Evolutionary conservation across 2,888 invertebrate species (phyloP), one percentile per base, ranked within the genome.

Genomic region (Polietes domitor): DNA sequence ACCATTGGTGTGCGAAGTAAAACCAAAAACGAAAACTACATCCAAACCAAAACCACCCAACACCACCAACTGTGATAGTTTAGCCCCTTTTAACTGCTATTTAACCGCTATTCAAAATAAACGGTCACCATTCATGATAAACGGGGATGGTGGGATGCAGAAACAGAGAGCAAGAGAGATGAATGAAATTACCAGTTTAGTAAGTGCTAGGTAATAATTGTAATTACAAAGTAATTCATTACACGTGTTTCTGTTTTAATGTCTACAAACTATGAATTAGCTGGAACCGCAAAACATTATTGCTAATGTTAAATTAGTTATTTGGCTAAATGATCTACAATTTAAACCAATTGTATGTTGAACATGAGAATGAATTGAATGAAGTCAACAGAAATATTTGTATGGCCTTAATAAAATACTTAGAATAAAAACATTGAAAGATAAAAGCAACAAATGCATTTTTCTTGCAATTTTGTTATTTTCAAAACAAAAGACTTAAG

Each of bases 141-240:
- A 3, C 6, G 12, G 32, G 3, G 32, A 7, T 32, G 32, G 4
- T 37, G 37, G 37, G 37, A 1, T 37, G 37, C 10, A 37, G 37
- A 37, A 9, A 37, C 10, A 37, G 37, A 3, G 32, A 32, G n/a
- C 58, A 28, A 19, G 9, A 41, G 41, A n/a, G 26, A 70, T 10
- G 26, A 3, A 19, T 24, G 24, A 41, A 32, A 32, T 47, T 50
- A 63, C 47, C 32, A 75, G 74, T 75, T 75, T 75, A 47, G 12
- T 19, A 28, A n/a, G 7, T 7, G 2, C 17, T n/a, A 17, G n/a
- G n/a, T 61, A 63, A 63, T 32, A 63, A 37, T 32, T 4, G 15
- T 17, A 63, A n/a, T 6, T 63, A 63, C 61, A 32, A 63, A 63
- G 26, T 63, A 63, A 63, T 63, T 32, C 32, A 32, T 32, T 32